These are phyloP conservation scores for Typhlichthys eigenmanni DNA, from an alignment of 2,797 vertebrate species.

Conservation along the genomic window DNA sequence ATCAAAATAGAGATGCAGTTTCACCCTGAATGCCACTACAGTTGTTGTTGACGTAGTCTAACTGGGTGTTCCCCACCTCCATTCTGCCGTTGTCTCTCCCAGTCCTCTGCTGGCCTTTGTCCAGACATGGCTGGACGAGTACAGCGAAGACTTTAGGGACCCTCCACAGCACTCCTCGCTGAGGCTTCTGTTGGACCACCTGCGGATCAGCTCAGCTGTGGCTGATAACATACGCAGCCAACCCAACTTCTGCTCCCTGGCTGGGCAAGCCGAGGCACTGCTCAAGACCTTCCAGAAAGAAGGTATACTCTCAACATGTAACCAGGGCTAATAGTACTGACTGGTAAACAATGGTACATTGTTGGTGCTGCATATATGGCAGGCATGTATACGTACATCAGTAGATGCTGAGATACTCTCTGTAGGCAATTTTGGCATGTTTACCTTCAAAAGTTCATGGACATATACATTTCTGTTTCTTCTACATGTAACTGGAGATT, in stretches of 20 bases:
- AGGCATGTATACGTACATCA: no score
- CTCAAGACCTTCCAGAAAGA: conserved; percentile 64
- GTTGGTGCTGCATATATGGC: neutral
- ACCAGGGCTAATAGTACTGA: neutral
- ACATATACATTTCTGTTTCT: no score
- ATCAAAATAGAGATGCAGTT: no score
- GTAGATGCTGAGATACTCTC: no score
- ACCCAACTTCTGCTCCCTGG: conserved; percentile 66
- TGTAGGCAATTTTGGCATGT: no score
- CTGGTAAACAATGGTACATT: neutral
- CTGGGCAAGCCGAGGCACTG: conserved; percentile 67
- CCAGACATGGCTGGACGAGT: conserved; percentile 81
- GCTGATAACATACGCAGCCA: conserved; percentile 50
- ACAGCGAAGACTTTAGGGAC: conserved; percentile 83
- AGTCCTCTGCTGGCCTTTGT: conserved; percentile 67
- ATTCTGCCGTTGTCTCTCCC: neutral
- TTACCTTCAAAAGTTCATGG: no score
- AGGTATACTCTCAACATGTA: conserved; percentile 44
- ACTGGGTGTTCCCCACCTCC: neutral
- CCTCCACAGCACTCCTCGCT: conserved; percentile 75
- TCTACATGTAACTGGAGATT: no score
- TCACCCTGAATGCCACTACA: no score
- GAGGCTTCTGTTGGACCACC: conserved; percentile 70
- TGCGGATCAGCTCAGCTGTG: conserved; percentile 68
- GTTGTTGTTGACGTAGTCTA: no score